phyloP scores from a whole-genome alignment of 2,888 invertebrate species.

The Zaprionus obscuricornis region DNA sequence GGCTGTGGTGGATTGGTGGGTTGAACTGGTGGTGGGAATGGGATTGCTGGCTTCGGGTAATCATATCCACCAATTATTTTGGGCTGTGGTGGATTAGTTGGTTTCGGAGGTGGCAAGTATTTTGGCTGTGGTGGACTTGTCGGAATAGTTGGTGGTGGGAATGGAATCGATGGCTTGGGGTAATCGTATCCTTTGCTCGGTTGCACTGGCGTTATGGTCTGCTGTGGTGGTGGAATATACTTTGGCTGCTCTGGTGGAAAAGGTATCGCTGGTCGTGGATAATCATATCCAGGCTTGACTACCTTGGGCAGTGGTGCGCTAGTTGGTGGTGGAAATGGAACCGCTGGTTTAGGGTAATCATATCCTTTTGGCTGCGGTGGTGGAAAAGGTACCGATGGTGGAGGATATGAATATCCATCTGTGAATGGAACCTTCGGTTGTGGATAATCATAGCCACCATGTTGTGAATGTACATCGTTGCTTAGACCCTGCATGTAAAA shows the following conservation, averaged over 20 bases:
- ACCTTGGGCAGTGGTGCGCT: conserved; percentile 40
- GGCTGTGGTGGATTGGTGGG: conserved; percentile 24
- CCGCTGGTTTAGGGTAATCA: conserved; percentile 50
- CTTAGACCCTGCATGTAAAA: no score
- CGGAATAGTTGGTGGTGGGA: conserved; percentile 40
- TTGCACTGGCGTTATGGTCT: no score
- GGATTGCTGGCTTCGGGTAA: conserved; percentile 54
- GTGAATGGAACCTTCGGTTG: conserved; percentile 59
- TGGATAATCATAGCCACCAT: conserved; percentile 67
- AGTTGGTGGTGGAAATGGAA: conserved; percentile 39
- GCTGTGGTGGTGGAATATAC: conserved; percentile 38
- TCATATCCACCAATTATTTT: conserved; percentile 53
- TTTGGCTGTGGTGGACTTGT: conserved; percentile 51
- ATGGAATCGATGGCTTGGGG: conserved; percentile 51
- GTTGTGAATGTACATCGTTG: conserved; percentile 19
- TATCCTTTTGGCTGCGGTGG: conserved; percentile 48
- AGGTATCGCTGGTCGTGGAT: conserved; percentile 61
- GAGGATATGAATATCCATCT: conserved; percentile 71
- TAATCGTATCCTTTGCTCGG: conserved; percentile 60
- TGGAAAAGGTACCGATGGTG: conserved; percentile 66
- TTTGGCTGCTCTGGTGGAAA: conserved; percentile 51
- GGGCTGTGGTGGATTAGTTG: conserved; percentile 15
- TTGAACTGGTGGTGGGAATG: conserved; percentile 47
- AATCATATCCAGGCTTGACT: conserved; percentile 58
- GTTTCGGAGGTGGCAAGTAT: conserved; percentile 27